These are phyloP conservation scores for Andrena minutula DNA, from an alignment of 2,888 invertebrate species.

Conservation along the genomic window DNA sequence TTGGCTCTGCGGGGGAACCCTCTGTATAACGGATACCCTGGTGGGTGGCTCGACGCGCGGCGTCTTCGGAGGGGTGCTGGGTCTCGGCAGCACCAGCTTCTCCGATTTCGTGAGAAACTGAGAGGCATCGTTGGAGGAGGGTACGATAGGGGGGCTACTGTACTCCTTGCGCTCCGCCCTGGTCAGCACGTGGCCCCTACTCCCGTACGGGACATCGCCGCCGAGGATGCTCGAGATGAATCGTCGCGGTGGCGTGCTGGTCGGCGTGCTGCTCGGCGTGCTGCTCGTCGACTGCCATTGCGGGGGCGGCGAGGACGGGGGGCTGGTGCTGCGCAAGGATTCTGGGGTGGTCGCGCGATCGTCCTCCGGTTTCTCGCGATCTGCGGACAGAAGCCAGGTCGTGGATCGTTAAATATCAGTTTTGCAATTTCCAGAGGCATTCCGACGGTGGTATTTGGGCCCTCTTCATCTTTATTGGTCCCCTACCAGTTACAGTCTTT, in stretches of 20 bases:
- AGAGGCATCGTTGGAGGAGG: conserved; percentile 87
- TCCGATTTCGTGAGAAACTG: conserved; percentile 87
- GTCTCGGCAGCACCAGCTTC: conserved; percentile 81
- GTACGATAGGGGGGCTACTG: conserved; percentile 85
- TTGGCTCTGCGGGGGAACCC: conserved; percentile 88
- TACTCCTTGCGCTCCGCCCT: conserved; percentile 93
- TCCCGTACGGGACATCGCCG: conserved; percentile 93
- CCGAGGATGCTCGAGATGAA: conserved; percentile 93
- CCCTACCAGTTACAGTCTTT: no score
- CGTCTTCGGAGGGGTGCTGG: conserved; percentile 88
- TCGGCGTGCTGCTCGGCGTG: conserved; percentile 73
- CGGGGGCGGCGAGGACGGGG: conserved; percentile 80
- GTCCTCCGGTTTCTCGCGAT: conserved; percentile 84
- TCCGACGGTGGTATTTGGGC: no score
- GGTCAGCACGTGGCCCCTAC: conserved; percentile 91
- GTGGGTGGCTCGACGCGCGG: conserved; percentile 88
- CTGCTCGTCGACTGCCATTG: conserved; percentile 76
- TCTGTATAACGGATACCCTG: conserved; percentile 93
- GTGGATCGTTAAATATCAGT: no score
- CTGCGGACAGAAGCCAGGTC: conserved; percentile 72
- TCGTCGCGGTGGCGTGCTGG: conserved; percentile 86
- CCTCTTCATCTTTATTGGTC: no score
- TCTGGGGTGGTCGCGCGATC: conserved; percentile 83
- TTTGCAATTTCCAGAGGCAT: no score
- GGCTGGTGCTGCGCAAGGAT: conserved; percentile 81